phyloP scores from a whole-genome alignment of 1,140 invertebrate genomes.

The Tetranychus urticae region DNA sequence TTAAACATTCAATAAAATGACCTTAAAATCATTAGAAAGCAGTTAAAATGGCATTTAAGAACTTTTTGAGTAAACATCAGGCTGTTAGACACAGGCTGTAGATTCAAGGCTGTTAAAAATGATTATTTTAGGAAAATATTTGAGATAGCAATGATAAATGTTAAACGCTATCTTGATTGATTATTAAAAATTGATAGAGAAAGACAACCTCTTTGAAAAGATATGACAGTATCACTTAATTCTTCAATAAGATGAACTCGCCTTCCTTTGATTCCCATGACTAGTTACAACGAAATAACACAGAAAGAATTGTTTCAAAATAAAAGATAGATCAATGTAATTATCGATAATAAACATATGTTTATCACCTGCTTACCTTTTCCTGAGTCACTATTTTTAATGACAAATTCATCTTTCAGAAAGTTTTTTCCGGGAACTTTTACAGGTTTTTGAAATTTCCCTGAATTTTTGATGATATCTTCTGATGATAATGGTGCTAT shows the following conservation, averaged over 20 bases:
- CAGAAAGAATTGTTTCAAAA: neutral
- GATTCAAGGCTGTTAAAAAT: too few species aligned
- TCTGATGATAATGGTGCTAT: constrained; percentile 18
- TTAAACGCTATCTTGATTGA: neutral
- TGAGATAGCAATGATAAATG: too few species aligned
- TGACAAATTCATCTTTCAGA: constrained; percentile 76
- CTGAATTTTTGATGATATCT: constrained; percentile 59
- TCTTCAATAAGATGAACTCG: constrained; percentile 93
- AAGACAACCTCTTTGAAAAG: constrained; percentile 71
- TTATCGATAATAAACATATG: too few species aligned
- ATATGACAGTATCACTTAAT: constrained; percentile 87
- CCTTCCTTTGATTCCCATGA: constrained; percentile 93
- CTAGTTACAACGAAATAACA: constrained; percentile 25
- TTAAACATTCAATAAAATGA: too few species aligned
- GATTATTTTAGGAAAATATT: too few species aligned
- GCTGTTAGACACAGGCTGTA: too few species aligned
- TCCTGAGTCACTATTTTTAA: constrained; percentile 72
- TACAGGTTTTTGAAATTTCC: constrained; percentile 62
- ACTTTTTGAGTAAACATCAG: too few species aligned
- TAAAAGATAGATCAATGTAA: neutral
- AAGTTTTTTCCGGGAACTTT: constrained; percentile 66
- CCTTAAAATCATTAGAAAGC: too few species aligned
- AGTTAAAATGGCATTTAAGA: too few species aligned
- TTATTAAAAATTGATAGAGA: neutral
- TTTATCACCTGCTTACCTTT: constrained; percentile 40